These are phyloP conservation scores for Eidolon dupreanum DNA, from an alignment of 2,797 vertebrate species.

Conservation along the genomic window DNA sequence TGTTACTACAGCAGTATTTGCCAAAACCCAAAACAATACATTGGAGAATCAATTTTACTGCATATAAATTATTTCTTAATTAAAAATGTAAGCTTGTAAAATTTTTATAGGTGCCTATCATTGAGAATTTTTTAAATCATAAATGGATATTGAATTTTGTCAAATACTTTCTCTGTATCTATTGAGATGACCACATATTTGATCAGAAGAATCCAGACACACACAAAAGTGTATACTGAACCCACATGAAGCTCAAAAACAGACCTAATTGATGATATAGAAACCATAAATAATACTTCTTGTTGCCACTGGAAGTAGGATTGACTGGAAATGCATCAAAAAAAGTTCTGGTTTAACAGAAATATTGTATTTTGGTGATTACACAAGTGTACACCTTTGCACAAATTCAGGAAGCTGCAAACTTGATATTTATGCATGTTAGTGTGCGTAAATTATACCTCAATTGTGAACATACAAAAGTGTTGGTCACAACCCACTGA, in stretches of 20 bases:
- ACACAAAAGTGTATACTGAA: neutral
- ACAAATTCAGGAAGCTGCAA: conserved; percentile 30
- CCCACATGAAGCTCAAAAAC: neutral
- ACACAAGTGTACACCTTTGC: neutral
- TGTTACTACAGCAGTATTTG: neutral
- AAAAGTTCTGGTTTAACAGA: neutral
- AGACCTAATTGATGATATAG: neutral
- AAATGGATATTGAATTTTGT: neutral
- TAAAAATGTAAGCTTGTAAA: neutral
- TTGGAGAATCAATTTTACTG: neutral
- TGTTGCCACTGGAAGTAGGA: neutral
- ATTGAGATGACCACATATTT: neutral
- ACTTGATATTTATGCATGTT: neutral
- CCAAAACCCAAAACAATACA: neutral
- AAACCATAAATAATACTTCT: neutral
- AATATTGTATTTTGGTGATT: neutral
- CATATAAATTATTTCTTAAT: conserved; percentile 6
- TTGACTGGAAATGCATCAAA: neutral
- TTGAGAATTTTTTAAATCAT: neutral
- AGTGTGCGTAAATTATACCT: neutral
- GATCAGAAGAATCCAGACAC: neutral
- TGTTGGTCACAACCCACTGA: neutral
- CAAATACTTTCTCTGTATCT: neutral
- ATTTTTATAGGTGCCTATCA: conserved; percentile 6
- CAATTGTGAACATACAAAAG: neutral